Evolutionary conservation across 2,888 invertebrate species (phyloP), one percentile per base, ranked within the genome.

Genomic region (Perizoma flavofasciatum): DNA sequence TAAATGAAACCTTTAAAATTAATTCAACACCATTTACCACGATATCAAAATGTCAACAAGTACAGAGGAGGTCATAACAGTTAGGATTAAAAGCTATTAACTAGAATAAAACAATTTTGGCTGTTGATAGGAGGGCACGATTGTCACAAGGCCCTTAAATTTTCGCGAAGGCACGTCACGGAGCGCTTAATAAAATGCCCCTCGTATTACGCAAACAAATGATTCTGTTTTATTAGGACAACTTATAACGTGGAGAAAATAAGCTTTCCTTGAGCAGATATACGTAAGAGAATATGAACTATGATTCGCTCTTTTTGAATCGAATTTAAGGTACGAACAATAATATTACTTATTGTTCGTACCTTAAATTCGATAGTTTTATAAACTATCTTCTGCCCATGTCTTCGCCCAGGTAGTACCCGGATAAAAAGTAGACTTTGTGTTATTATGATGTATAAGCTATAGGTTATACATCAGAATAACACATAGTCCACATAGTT

Each of bases 101-200:
- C 68, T 75, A 76, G 70, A 78, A 69, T 69, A 71, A 74, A 79
- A 79, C 73, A 79, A 75, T 77, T 78, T 73, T 76, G 70, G 69
- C 65, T 71, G 71, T 66, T 71, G 65, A 71, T 70, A 67, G 65
- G 71, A 68, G 63, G 69, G 63, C 67, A 66, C 65, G 70, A 76
- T 68, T 70, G 71, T 71, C 77, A 69, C 72, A 83, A 88, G 86
- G 80, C 87, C 81, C 77, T 63, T 59, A 80, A 85, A 87, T 83
- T 79, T 80, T 75, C 75, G 71, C 73, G 56, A 43, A 78, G 82
- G 80, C 88, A 89, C 88, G 88, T 84, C 74, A 82, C 72, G 52
- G 73, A 49, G 59, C 73, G 75, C 77, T 78, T 77, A 70, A 74
- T 71, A 70, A 75, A 79, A 79, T 70, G 73, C 66, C 70, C 70